A percentile compares a stretch with the other conserved stretches of the same genome.
Conservation (phyloP, 2,113 vertebrate genomes). For the Xiphorhynchus elegans region DNA sequence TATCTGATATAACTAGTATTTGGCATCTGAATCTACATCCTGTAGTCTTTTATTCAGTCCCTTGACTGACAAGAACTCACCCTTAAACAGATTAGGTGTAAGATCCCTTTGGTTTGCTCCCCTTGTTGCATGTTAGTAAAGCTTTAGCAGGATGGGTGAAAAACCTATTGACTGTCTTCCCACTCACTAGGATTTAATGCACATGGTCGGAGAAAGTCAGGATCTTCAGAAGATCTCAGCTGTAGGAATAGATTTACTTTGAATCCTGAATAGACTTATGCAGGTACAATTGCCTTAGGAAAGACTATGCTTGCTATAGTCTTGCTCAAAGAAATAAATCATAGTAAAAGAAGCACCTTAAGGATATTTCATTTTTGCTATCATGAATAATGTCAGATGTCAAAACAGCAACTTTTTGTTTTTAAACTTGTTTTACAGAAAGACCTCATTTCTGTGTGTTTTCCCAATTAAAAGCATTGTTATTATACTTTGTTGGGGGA, state of each 20-base stretch:
- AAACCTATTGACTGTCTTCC: neutral
- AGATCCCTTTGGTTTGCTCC: neutral
- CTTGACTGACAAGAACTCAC: neutral
- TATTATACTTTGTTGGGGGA: neutral
- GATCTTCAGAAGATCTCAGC: neutral
- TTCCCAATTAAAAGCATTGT: neutral
- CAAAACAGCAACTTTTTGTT: neutral
- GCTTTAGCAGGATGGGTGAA: neutral
- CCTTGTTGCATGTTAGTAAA: neutral
- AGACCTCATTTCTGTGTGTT: neutral
- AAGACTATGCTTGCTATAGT: neutral
- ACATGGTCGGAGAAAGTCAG: neutral
- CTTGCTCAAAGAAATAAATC: slow-evolving; percentile 19
- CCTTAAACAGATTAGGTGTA: neutral
- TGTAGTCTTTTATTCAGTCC: neutral
- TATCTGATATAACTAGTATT: neutral
- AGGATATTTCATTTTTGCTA: slow-evolving; percentile 19
- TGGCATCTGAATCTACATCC: neutral
- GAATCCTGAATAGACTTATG: neutral
- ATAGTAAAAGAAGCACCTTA: neutral
- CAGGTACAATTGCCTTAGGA: neutral
- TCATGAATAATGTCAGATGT: neutral
- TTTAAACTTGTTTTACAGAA: neutral
- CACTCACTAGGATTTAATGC: neutral
- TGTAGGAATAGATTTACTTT: neutral